Evolutionary conservation across 53 echinoderm and acorn worm species (phyloP).

Genomic region (Glandiceps talaboti): DNA sequence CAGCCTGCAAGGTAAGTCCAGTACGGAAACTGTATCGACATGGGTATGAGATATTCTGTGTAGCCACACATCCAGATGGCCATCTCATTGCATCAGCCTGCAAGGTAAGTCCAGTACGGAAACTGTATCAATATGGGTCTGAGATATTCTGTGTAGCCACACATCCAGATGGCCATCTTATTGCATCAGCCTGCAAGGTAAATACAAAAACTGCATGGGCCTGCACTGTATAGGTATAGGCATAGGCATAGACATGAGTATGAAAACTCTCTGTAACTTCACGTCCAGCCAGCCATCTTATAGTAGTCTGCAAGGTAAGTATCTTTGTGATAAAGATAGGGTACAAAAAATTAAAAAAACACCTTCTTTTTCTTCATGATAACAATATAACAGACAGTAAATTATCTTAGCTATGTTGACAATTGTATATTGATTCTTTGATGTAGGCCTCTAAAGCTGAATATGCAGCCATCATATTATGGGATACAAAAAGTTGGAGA

Average conservation of each 20-base stretch:
- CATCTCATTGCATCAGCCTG: conserved; percentile 74
- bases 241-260: too few relatives aligned
- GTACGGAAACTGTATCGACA: conserved; percentile 90
- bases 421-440: too few relatives aligned
- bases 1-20: conserved; percentile 72
- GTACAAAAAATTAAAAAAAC: too few relatives aligned
- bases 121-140: conserved; percentile 86
- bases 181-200: conserved; percentile 96
- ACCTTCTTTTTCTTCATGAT: too few relatives aligned
- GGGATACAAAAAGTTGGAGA: conserved; percentile 84
- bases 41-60: conserved; percentile 81
- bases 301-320: too few relatives aligned
- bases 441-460: conserved; percentile 88
- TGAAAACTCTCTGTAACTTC: too few relatives aligned
- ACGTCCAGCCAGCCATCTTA: too few relatives aligned
- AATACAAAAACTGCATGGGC: too few relatives aligned
- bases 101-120: conserved; percentile 87
- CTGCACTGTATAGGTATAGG: too few relatives aligned
- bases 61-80: conserved; percentile 73
- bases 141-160: conserved; percentile 79
- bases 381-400: too few relatives aligned
- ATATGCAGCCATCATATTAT: conserved; percentile 81
- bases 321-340: too few relatives aligned
- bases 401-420: too few relatives aligned
- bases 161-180: conserved; percentile 57